Percentiles rank a stretch among this genome's conserved stretches.
Conservation (phyloP, 2,888 invertebrate genomes). For the Aradus depressus region DNA sequence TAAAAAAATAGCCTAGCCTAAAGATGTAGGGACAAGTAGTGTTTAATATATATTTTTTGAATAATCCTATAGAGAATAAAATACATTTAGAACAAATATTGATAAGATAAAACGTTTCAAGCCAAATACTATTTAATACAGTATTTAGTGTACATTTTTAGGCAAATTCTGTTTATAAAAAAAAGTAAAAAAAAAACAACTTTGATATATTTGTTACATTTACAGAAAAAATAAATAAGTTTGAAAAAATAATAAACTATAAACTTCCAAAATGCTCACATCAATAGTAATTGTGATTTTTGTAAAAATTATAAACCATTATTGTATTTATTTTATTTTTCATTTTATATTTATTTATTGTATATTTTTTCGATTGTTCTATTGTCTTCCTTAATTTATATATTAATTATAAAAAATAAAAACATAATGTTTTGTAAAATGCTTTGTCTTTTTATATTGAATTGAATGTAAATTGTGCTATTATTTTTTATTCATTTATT, state of each 20-base stretch:
- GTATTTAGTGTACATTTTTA: constrained; percentile 13
- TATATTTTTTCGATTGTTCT: constrained; percentile 6
- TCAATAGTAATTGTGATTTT: constrained; percentile 15
- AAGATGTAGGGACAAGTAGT: constrained; percentile 11
- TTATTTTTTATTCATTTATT: constrained; percentile 22
- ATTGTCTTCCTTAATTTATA: constrained; percentile 16
- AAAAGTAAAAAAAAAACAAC: constrained; percentile 8
- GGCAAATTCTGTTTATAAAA: too few species aligned
- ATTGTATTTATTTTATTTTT: not conserved
- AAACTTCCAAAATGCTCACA: constrained; percentile 11
- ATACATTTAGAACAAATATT: constrained; percentile 9
- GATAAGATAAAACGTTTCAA: constrained; percentile 8
- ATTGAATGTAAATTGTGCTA: constrained; percentile 22
- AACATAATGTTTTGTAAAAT: constrained; percentile 9
- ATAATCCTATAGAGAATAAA: constrained; percentile 12
- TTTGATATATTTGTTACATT: constrained; percentile 1
- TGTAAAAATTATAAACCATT: not conserved
- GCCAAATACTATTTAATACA: constrained; percentile 16
- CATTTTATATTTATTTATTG: too few species aligned
- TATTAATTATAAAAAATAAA: not conserved
- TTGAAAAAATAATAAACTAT: constrained; percentile 2
- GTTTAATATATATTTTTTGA: constrained; percentile 18
- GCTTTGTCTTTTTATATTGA: constrained; percentile 8
- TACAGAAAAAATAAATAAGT: constrained; percentile 16
- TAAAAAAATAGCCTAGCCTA: constrained; percentile 16